phyloP scores from a whole-genome alignment of 2,113 vertebrate genomes.

The Bostrychus sinensis region DNA sequence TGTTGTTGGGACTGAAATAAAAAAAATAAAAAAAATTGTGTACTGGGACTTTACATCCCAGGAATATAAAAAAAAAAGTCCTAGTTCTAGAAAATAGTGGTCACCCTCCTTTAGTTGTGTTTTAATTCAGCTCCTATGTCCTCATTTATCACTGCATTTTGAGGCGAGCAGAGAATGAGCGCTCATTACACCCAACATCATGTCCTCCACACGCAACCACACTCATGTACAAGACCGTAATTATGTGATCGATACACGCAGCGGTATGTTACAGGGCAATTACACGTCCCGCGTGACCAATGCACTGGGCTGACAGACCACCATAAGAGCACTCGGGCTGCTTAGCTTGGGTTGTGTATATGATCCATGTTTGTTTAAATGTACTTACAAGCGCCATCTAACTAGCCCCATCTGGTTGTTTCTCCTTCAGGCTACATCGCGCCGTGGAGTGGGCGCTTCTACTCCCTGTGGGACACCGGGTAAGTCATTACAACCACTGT shows the following conservation, averaged over 20 bases:
- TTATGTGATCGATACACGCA: conserved; percentile 23
- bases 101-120: too few species aligned
- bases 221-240: conserved; percentile 1
- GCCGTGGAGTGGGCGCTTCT: conserved; percentile 97
- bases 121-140: conserved; percentile 25
- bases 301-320: neutral
- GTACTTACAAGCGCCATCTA: neutral
- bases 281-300: neutral
- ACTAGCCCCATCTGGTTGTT: conserved; percentile 8
- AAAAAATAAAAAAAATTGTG: too few species aligned
- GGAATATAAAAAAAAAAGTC: too few species aligned
- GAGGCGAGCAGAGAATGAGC: conserved; percentile 30
- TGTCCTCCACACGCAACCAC: neutral
- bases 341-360: neutral
- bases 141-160: conserved; percentile 39
- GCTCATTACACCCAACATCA: conserved; percentile 39
- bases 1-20: too few species aligned
- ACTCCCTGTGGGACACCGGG: conserved; percentile 96
- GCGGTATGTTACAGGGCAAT: neutral
- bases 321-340: neutral
- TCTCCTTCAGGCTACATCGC: conserved; percentile 89
- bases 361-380: conserved; percentile 13
- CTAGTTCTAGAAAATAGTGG: too few species aligned
- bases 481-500: conserved; percentile 69
- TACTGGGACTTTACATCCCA: too few species aligned